Evolutionary conservation across 2,888 invertebrate species (phyloP), one percentile per base, ranked within the genome.

Genomic region (Salticus scenicus): DNA sequence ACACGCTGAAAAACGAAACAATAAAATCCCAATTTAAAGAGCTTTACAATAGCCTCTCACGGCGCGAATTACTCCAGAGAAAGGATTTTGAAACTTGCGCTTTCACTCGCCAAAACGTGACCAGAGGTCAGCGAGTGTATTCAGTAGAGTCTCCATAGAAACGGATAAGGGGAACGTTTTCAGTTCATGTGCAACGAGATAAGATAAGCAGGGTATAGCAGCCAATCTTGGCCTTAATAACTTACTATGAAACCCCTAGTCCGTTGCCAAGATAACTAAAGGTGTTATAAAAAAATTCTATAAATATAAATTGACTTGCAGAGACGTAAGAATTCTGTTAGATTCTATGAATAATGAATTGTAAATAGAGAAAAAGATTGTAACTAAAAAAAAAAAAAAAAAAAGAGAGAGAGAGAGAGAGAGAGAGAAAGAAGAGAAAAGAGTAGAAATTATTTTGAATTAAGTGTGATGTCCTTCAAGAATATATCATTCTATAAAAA

Each of bases 111-210:
- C 8, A 1, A 31, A 41, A 67, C 76, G 67, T 76, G 76, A 76
- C 76, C 76, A 67, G 47, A 33, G 75, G 42, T 37, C 67, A 66
- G 30, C 27, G 47, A 33, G 67, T 79, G 71, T 79, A 64, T 79
- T 71, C 37, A 30, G 24, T 41, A 5, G 41, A 10, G 78, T 79
- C 24, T 24, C 31, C 42, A 79, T 79, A 41, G 64, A 10, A 64
- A 79, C 78, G 78, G 78, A 79, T 79, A 79, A 79, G 78, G 70
- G 33, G 37, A 67, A n/a, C n/a, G 67, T 70, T 37, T 42, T 70
- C 70, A 1, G 42, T 42, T 76, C 66, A 76, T 76, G 76, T 76
- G 66, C 51, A 24, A 31, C 42, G 66, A 76, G 76, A 76, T 76
- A 76, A 76, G 76, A 76, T 76, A 76, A 76, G 66, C 30, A 28